Conservation (phyloP, 1,140 invertebrate species). For the Coelopa frigida region DNA sequence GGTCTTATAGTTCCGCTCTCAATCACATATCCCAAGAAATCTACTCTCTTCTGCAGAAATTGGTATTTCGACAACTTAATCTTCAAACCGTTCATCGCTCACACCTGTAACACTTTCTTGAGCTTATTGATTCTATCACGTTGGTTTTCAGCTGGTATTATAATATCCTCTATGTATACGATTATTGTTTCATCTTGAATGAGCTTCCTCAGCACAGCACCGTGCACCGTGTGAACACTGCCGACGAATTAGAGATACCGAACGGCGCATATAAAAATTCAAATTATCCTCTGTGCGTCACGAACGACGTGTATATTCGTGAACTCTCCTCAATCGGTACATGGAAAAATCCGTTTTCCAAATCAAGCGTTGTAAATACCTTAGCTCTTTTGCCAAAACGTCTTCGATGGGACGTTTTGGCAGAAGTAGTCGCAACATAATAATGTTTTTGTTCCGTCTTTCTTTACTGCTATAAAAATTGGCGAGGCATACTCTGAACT, state of each 20-base stretch:
- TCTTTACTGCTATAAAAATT: too few species aligned
- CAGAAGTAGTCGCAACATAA: neutral
- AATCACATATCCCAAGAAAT: too few species aligned
- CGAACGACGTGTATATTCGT: slow-evolving; percentile 10
- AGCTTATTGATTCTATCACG: neutral
- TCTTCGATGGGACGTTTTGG: slow-evolving; percentile 11
- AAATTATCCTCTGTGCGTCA: slow-evolving; percentile 10
- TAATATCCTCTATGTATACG: slow-evolving; percentile 11
- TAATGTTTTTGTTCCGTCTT: slow-evolving; percentile 10
- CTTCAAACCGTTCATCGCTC: too few species aligned
- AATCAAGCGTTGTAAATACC: slow-evolving; percentile 10
- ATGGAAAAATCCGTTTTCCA: slow-evolving; percentile 13
- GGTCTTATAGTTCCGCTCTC: too few species aligned
- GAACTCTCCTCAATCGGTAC: slow-evolving; percentile 1
- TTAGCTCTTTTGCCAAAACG: slow-evolving; percentile 3
- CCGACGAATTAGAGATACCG: slow-evolving; percentile 11
- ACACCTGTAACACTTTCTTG: neutral
- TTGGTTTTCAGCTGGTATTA: slow-evolving; percentile 13
- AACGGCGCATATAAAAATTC: slow-evolving; percentile 9
- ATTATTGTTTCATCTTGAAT: slow-evolving; percentile 6
- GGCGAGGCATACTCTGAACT: too few species aligned
- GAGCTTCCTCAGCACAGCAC: slow-evolving; percentile 9
- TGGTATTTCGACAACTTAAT: too few species aligned
- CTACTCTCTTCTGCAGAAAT: too few species aligned
- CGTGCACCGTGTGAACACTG: slow-evolving; percentile 8